Evolutionary conservation across 2,888 invertebrate genomes (phyloP).

Genomic region (Acleris sparsana): DNA sequence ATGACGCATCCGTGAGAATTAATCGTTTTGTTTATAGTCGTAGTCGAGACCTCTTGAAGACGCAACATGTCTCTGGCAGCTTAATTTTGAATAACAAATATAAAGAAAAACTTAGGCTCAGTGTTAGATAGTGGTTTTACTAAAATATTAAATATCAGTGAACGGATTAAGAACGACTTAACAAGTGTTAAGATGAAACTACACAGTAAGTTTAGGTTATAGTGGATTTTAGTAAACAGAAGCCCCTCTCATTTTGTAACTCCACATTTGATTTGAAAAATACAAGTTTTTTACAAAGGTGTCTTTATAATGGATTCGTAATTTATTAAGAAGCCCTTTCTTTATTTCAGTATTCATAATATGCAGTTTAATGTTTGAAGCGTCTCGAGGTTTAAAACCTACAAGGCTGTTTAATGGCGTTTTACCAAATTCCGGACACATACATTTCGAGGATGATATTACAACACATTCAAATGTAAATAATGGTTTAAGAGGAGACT

Average conservation of each 20-base stretch:
- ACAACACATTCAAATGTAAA: slow-evolving; percentile 6
- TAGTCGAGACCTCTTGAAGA: slow-evolving; percentile 22
- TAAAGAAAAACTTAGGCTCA: background rate
- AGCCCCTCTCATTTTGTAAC: background rate
- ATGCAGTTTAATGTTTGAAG: slow-evolving; percentile 17
- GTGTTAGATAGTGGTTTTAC: slow-evolving; percentile 6
- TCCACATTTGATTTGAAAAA: background rate
- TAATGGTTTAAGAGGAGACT: slow-evolving; percentile 3
- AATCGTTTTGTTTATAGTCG: slow-evolving; percentile 30
- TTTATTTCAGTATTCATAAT: slow-evolving; percentile 29
- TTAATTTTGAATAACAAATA: background rate
- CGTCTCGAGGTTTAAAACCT: slow-evolving; percentile 19
- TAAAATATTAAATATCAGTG: background rate
- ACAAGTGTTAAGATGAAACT: slow-evolving; percentile 21
- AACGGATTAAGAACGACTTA: background rate
- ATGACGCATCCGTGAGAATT: slow-evolving; percentile 30
- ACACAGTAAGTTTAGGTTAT: slow-evolving; percentile 31
- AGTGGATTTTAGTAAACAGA: slow-evolving; percentile 6
- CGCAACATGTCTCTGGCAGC: slow-evolving; percentile 9
- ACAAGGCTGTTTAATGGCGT: slow-evolving; percentile 15
- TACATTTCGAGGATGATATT: slow-evolving; percentile 16
- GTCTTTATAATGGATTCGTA: background rate
- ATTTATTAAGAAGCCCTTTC: background rate
- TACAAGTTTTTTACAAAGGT: background rate
- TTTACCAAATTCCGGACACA: slow-evolving; percentile 4